These are phyloP conservation scores for Cephus pulcher DNA, from an alignment of 2,888 invertebrate species.

Conservation along the genomic window DNA sequence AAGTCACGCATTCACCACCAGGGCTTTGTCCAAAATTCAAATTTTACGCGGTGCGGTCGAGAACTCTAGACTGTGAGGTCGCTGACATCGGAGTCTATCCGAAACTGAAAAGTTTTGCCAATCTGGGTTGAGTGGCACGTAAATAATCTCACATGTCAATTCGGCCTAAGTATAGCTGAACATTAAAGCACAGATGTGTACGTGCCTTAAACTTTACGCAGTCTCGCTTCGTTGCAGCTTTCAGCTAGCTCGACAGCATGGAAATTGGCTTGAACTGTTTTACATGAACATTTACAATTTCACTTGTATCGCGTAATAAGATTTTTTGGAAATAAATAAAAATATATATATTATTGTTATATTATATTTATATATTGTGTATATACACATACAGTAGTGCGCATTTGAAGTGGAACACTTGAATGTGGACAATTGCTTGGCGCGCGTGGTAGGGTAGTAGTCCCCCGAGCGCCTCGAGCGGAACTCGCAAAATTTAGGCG, in stretches of 20 bases:
- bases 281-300: background rate
- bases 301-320: background rate
- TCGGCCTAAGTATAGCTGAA: conserved; percentile 36
- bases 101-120: conserved; percentile 12
- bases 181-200: conserved; percentile 22
- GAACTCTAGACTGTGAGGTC: background rate
- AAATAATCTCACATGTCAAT: conserved; percentile 46
- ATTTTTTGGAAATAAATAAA: background rate
- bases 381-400: too few relatives aligned
- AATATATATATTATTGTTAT: too few relatives aligned
- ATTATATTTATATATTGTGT: too few relatives aligned
- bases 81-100: conserved; percentile 2
- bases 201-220: background rate
- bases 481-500: too few relatives aligned
- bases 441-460: too few relatives aligned
- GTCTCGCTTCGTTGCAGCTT: background rate
- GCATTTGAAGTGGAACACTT: too few relatives aligned
- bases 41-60: background rate
- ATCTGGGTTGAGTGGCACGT: conserved; percentile 32
- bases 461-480: too few relatives aligned
- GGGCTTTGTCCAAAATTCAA: background rate
- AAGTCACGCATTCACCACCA: background rate
- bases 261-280: background rate
- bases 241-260: background rate
- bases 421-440: too few relatives aligned